Percentiles rank a stretch among this genome's conserved stretches.
These are phyloP conservation scores for Agapornis canus DNA, from an alignment of 2,797 vertebrate genomes.

Conservation along the genomic window DNA sequence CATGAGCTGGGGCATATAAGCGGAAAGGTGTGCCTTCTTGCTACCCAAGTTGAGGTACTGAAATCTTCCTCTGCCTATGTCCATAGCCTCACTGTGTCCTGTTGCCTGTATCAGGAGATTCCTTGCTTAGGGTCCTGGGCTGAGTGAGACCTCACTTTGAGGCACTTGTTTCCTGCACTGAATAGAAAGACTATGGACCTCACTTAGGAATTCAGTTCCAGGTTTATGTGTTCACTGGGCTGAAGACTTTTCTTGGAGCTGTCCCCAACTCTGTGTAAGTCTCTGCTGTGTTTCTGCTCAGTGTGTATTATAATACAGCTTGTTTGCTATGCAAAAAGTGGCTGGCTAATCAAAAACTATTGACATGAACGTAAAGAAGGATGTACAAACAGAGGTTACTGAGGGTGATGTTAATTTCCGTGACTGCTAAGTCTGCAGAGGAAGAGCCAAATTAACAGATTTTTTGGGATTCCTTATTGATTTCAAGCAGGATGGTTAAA, in stretches of 20 bases:
- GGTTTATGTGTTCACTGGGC: background rate
- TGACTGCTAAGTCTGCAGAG: background rate
- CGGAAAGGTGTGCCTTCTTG: background rate
- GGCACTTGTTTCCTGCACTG: background rate
- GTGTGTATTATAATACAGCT: background rate
- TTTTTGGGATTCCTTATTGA: background rate
- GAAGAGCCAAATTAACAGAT: background rate
- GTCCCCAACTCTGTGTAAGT: background rate
- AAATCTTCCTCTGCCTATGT: background rate
- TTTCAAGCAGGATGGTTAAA: background rate
- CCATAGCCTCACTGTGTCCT: background rate
- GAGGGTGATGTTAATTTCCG: background rate
- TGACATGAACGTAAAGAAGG: background rate
- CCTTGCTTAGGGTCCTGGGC: background rate
- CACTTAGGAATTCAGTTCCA: background rate
- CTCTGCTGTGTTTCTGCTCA: background rate
- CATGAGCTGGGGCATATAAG: background rate
- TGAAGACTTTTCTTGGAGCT: background rate
- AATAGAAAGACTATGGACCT: background rate
- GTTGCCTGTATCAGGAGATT: background rate
- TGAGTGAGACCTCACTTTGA: background rate
- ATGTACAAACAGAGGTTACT: background rate
- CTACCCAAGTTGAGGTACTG: background rate
- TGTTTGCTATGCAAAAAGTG: background rate
- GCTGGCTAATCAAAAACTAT: background rate